Evolutionary conservation across 2,113 vertebrate genomes (phyloP).

Genomic region (Todiramphus chloris): DNA sequence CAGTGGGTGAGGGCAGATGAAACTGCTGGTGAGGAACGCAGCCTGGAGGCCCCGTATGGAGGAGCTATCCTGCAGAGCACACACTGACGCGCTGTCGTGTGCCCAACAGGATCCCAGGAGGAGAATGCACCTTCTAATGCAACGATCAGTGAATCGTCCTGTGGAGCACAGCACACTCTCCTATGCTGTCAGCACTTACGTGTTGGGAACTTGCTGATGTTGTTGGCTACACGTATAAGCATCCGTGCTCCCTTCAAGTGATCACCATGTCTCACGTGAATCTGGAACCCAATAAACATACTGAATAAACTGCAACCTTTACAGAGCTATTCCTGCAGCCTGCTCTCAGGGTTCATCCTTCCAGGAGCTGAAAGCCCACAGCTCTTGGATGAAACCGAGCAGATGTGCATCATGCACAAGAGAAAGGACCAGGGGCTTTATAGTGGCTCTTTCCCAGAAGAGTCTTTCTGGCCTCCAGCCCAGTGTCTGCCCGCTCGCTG

Average conservation of each 20-base stretch:
- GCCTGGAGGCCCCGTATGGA: accelerated
- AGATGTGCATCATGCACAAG: accelerated
- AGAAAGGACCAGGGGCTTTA: not conserved
- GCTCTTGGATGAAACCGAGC: not conserved
- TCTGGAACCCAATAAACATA: conserved; percentile 71
- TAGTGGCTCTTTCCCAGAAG: not conserved
- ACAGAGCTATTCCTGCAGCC: not conserved
- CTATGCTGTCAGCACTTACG: conserved; percentile 79
- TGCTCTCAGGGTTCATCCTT: not conserved
- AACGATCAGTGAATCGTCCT: not conserved
- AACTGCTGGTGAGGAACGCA: not conserved
- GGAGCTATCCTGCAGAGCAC: too few species aligned
- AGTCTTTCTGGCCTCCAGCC: not conserved
- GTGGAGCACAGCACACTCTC: not conserved
- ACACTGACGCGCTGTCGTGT: not conserved
- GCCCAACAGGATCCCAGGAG: not conserved
- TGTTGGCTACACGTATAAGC: conserved; percentile 97
- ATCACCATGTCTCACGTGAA: conserved; percentile 90
- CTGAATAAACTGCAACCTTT: not conserved
- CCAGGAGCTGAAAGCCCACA: not conserved
- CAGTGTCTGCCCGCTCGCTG: not conserved
- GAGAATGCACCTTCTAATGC: not conserved
- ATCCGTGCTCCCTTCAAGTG: conserved; percentile 94
- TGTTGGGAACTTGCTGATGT: conserved; percentile 96
- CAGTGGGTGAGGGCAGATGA: not conserved